phyloP scores from a whole-genome alignment of 2,888 invertebrate genomes.

The Melitaea athalia region DNA sequence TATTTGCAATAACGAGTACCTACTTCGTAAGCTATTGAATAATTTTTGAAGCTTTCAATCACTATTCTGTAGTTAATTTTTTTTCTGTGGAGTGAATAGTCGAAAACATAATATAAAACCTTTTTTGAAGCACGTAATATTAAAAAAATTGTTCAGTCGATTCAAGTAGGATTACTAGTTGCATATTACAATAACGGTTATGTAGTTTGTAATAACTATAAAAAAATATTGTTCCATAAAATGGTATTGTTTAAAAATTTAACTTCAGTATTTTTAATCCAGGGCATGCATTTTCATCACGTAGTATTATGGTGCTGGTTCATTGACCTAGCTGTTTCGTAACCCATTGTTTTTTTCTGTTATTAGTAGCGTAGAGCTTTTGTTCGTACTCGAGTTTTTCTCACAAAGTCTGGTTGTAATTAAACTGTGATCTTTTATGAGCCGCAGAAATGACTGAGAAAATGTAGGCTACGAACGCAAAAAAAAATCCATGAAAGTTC shows the following conservation, averaged over 20 bases:
- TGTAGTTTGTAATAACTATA: background rate
- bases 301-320: constrained; percentile 44
- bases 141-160: too few relatives aligned
- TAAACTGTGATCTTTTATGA: constrained; percentile 30
- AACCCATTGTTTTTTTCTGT: constrained; percentile 60
- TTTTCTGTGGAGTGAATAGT: background rate
- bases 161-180: too few relatives aligned
- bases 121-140: background rate
- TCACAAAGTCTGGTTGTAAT: constrained; percentile 31
- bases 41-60: background rate
- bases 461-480: constrained; percentile 3
- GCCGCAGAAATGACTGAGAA: constrained; percentile 27
- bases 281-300: constrained; percentile 28
- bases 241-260: constrained; percentile 13
- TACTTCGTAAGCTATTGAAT: background rate
- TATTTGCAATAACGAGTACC: background rate
- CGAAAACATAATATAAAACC: background rate
- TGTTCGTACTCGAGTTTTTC: constrained; percentile 34
- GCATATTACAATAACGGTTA: background rate
- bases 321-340: constrained; percentile 63
- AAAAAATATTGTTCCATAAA: background rate
- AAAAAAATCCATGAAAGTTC: background rate
- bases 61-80: background rate
- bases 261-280: constrained; percentile 10
- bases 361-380: constrained; percentile 47